Evolutionary conservation across 92 coral and sea anemone species (phyloP).

Genomic region (Isaurus tuberculatus): DNA sequence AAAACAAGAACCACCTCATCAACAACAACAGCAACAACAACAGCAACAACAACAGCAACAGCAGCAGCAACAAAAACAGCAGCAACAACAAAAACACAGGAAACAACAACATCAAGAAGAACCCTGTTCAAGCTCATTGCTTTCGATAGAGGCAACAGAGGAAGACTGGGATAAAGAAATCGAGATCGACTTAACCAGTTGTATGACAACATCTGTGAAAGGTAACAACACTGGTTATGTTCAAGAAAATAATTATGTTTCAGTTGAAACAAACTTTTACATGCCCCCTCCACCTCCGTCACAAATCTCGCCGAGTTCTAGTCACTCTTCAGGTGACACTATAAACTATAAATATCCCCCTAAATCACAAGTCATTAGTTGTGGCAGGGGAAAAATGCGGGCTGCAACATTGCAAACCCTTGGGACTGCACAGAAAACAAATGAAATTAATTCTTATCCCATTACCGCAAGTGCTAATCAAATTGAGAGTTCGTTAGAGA

Average conservation of each 20-base stretch:
- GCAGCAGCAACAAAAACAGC: background rate
- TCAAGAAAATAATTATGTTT: background rate
- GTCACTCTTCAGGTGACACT: background rate
- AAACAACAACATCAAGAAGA: conserved; percentile 25
- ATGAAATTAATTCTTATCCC: background rate
- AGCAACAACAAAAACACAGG: conserved; percentile 10
- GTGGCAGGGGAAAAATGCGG: background rate
- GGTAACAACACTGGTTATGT: background rate
- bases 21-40: background rate
- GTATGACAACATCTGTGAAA: background rate
- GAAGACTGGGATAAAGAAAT: conserved; percentile 45
- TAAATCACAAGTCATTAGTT: background rate
- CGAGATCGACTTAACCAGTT: background rate
- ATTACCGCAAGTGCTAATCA: background rate
- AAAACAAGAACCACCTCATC: background rate
- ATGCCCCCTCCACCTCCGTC: conserved; percentile 44
- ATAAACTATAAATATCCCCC: background rate
- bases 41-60: background rate
- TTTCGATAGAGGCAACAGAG: background rate
- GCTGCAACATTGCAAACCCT: background rate
- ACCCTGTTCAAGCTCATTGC: too few species aligned
- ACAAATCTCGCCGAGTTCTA: conserved; percentile 3
- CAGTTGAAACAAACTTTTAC: background rate
- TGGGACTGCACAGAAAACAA: background rate
- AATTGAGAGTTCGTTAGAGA: background rate